Percentiles rank a stretch among this genome's conserved stretches.
Evolutionary conservation across 2,797 vertebrate species (phyloP).

Genomic region (Rousettus madagascariensis): DNA sequence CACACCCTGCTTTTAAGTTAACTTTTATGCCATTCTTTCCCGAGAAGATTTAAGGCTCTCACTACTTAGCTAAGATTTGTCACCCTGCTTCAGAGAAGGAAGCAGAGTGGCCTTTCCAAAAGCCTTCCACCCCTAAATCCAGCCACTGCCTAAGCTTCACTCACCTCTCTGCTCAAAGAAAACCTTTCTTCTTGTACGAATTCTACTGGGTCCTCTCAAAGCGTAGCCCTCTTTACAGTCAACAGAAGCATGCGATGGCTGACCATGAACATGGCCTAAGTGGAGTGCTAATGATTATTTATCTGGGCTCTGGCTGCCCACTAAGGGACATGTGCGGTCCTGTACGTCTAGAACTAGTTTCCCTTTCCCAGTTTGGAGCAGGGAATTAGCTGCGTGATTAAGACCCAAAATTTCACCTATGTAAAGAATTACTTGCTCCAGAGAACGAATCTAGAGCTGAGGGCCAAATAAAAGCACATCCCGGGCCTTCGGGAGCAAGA

Average conservation of each 20-base stretch:
- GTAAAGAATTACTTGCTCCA: not conserved
- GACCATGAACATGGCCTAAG: not conserved
- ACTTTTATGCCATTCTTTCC: not conserved
- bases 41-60: not conserved
- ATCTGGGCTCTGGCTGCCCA: not conserved
- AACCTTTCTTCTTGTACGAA: not conserved
- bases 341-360: not conserved
- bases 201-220: not conserved
- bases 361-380: not conserved
- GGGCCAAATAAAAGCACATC: not conserved
- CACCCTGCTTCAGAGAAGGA: not conserved
- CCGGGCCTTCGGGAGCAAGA: not conserved
- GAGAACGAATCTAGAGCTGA: not conserved
- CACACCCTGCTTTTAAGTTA: not conserved
- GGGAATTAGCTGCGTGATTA: not conserved
- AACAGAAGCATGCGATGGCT: not conserved
- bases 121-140: not conserved
- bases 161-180: not conserved
- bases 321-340: not conserved
- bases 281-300: not conserved
- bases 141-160: not conserved
- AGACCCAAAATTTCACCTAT: not conserved
- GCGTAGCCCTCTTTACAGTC: not conserved
- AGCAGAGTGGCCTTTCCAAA: not conserved
- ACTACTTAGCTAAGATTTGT: not conserved